Evolutionary conservation across 2,888 invertebrate species (phyloP), one percentile per base, ranked within the genome.

Genomic region (Mesochorus sp.): DNA sequence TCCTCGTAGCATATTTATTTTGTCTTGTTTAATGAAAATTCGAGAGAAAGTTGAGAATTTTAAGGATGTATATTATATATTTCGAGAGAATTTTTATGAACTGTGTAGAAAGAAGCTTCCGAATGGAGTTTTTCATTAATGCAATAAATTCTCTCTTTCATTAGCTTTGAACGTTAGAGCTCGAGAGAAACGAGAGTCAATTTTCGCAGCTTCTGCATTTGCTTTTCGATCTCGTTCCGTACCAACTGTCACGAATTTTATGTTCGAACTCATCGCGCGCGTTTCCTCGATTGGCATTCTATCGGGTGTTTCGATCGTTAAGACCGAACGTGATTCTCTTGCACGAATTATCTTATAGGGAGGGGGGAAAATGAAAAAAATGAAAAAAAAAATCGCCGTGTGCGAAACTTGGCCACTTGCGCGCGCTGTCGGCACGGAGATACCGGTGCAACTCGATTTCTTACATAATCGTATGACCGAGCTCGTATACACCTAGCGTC

Each of bases 381-480:
- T n/a, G n/a, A n/a, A n/a, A 6, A 53, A 39, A 39, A 66, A 28
- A 28, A 39, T 24, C 8, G 5, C 8, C 5, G 39, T 39, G 19
- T 12, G n/a, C n/a, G 51, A 75, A 66, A 59, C 49, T 59, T 66
- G 21, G 49, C 31, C 21, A 47, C 24, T 76, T n/a, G n/a, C 57
- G 42, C 51, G 57, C 49, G 49, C 51, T 70, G 59, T 37, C 26
- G n/a, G n/a, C n/a, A 39, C 34, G 24, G 34, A 44, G 64, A 51
- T 55, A 62, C 67, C 55, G 77, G 59, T 57, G 37, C 24, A 73
- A 77, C 77, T 44, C 55, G 77, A 67, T 73, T 67, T 34, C 73
- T 77, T 77, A 77, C 73, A 57, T 77, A 77, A 77, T 64, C 14
- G 24, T 53, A 42, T 53, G 24, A 21, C n/a, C 53, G 61, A 28